Conservation (phyloP, 2,113 vertebrate species). For the Nestor notabilis region DNA sequence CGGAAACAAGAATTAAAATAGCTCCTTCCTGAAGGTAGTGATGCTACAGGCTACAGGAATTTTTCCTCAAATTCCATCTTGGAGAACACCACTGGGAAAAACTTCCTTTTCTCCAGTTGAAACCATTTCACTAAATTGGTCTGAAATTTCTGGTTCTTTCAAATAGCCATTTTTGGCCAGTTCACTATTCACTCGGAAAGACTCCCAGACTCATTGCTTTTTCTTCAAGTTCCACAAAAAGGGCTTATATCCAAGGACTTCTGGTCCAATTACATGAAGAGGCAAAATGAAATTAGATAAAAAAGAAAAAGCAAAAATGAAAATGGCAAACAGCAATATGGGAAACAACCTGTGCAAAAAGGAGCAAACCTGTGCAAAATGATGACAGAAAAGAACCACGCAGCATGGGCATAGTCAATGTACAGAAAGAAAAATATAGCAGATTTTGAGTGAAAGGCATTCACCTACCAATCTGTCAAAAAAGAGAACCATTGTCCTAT, state of each 20-base stretch:
- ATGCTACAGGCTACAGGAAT: background rate
- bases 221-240: background rate
- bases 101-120: background rate
- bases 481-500: background rate
- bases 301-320: background rate
- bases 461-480: background rate
- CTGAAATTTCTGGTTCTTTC: background rate
- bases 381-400: accelerated
- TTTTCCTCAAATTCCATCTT: background rate
- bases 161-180: background rate
- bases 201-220: background rate
- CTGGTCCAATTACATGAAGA: background rate
- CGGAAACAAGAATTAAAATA: background rate
- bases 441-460: background rate
- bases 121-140: background rate
- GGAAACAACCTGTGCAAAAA: background rate
- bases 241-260: background rate
- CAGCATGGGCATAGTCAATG: background rate
- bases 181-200: background rate
- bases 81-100: background rate
- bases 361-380: background rate
- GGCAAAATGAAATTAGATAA: background rate
- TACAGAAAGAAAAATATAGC: background rate
- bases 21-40: background rate
- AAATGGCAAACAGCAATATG: background rate